Evolutionary conservation across 2,888 invertebrate genomes (phyloP).

Genomic region (Eledona agricola): DNA sequence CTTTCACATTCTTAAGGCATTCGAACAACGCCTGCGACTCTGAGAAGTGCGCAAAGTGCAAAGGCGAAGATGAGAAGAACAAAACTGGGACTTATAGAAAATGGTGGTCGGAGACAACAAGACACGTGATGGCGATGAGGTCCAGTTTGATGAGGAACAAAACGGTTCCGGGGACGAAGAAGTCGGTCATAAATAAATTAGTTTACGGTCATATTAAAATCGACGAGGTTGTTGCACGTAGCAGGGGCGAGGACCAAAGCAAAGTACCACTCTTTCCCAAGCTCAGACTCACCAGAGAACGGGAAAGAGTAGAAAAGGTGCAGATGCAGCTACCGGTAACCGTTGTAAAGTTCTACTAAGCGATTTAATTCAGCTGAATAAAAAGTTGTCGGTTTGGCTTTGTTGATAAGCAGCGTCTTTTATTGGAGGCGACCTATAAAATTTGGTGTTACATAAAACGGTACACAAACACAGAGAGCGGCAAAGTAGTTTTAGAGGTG

Average conservation of each 20-base stretch:
- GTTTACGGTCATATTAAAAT: slow-evolving; percentile 44
- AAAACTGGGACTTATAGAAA: slow-evolving; percentile 52
- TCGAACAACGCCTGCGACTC: slow-evolving; percentile 51
- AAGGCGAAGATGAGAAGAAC: slow-evolving; percentile 35
- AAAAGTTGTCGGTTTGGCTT: background rate
- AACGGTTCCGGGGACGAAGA: slow-evolving; percentile 50
- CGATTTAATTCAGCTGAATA: slow-evolving; percentile 4
- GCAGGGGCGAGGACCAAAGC: slow-evolving; percentile 45
- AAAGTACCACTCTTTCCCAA: slow-evolving; percentile 57
- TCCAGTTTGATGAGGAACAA: slow-evolving; percentile 55
- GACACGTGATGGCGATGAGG: slow-evolving; percentile 55
- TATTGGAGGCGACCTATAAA: slow-evolving; percentile 7
- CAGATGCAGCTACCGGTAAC: slow-evolving; percentile 56
- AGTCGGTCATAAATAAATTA: slow-evolving; percentile 47
- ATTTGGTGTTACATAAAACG: slow-evolving; percentile 21
- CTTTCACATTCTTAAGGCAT: slow-evolving; percentile 70
- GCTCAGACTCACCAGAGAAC: slow-evolving; percentile 53
- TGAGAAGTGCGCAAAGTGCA: slow-evolving; percentile 43
- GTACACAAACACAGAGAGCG: slow-evolving; percentile 1
- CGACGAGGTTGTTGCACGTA: slow-evolving; percentile 56
- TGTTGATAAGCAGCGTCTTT: background rate
- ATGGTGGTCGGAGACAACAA: slow-evolving; percentile 60
- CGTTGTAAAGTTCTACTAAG: slow-evolving; percentile 46
- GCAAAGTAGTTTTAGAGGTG: background rate
- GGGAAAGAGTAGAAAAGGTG: slow-evolving; percentile 61